A percentile compares a stretch with the other conserved stretches of the same genome.
Evolutionary conservation across 2,113 vertebrate species (phyloP).

Genomic region (Pluvialis apricaria): DNA sequence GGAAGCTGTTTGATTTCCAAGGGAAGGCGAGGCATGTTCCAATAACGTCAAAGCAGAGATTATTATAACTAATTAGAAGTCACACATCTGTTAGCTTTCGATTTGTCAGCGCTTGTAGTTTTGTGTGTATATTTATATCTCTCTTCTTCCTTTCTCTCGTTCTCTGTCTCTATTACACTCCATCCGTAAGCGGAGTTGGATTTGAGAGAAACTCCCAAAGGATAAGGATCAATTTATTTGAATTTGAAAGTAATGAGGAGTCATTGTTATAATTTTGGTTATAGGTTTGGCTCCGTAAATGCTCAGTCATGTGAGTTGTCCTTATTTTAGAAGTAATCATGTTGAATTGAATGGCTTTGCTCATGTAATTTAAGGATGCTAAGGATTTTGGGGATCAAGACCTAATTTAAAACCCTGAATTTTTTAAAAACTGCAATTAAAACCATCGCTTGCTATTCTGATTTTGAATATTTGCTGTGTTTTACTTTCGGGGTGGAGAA

Average conservation of each 20-base stretch:
- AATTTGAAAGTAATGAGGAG: conserved; percentile 57
- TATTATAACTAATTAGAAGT: conserved; percentile 84
- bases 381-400: conserved; percentile 50
- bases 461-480: conserved; percentile 40
- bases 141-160: background rate
- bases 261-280: conserved; percentile 64
- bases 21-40: conserved; percentile 71
- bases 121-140: conserved; percentile 32
- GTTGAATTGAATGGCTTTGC: conserved; percentile 40
- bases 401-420: conserved; percentile 51
- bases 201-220: conserved; percentile 41
- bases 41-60: conserved; percentile 70
- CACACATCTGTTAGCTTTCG: conserved; percentile 82
- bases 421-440: conserved; percentile 46
- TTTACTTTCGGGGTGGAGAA: background rate
- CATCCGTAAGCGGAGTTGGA: conserved; percentile 27
- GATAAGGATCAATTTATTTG: conserved; percentile 54
- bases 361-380: conserved; percentile 54
- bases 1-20: conserved; percentile 74
- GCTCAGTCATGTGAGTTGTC: conserved; percentile 56
- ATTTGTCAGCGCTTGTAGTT: conserved; percentile 71
- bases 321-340: conserved; percentile 53
- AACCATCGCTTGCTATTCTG: background rate
- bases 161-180: background rate
- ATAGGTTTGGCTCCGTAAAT: conserved; percentile 20